Conservation (phyloP, 2,888 invertebrate species). For the Harpalus rufipes region DNA sequence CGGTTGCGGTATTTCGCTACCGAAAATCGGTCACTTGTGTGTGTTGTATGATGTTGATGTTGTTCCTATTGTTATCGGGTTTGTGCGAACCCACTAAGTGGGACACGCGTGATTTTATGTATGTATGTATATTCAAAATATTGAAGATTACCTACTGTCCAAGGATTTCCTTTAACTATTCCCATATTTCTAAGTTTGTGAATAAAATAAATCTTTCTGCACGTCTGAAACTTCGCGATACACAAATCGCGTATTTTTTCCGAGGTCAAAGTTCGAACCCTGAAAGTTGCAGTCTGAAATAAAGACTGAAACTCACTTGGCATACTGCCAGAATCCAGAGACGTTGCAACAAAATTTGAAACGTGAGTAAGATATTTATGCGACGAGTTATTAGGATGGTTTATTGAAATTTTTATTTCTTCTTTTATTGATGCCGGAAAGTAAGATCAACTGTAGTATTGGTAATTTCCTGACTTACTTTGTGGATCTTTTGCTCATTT, state of each 20-base stretch:
- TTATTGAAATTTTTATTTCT: conserved; percentile 1
- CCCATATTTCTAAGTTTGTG: neutral
- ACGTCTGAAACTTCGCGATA: conserved; percentile 20
- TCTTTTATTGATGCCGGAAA: neutral
- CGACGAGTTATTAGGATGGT: neutral
- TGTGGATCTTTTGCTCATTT: no score
- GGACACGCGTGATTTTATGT: no score
- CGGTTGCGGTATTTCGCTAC: no score
- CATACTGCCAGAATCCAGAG: neutral
- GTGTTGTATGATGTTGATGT: no score
- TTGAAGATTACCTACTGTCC: no score
- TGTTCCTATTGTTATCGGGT: no score
- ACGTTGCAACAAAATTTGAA: conserved; percentile 15
- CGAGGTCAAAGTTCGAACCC: conserved; percentile 20
- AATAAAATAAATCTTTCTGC: neutral
- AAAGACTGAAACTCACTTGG: conserved; percentile 36
- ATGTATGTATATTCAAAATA: no score
- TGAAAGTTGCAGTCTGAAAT: conserved; percentile 20
- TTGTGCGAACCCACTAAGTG: no score
- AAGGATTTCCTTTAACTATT: no score
- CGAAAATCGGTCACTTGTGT: no score
- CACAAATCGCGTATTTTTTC: conserved; percentile 29
- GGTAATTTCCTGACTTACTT: no score
- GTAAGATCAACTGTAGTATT: no score
- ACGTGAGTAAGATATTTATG: conserved; percentile 1